Evolutionary conservation across 2,797 vertebrate genomes (phyloP), one percentile per base, ranked within the genome.

Genomic region (Gallinago solitaria): DNA sequence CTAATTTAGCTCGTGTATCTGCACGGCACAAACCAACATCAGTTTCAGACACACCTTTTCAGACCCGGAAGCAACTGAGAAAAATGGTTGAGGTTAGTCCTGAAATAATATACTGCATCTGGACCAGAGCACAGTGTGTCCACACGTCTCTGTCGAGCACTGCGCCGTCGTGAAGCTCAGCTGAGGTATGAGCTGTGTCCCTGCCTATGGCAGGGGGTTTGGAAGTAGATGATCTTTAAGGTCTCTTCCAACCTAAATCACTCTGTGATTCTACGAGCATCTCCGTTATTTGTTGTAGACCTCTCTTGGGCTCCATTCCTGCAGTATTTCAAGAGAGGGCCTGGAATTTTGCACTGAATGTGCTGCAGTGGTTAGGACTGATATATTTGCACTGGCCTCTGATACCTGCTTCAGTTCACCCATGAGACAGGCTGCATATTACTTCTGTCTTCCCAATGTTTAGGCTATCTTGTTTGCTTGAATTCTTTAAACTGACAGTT

Each of bases 341-440:
- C 69, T 74, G 70, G 60, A 30, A 9, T 39, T 61, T 12, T 9
- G 21, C 30, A 11, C 4, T n/a, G 35, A 27, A 2, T 18, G 12
- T 9, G 3, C 33, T 15, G 35, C 63, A 24, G 48, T 37, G 43
- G 19, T 27, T 24, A 8, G 23, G 13, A 20, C 53, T 63, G 80
- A 27, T 24, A 7, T 7, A 15, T 43, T 45, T 65, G 30, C 50
- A 30, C 15, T 25, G 32, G 10, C 27, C 67, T 47, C 24, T n/a
- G 80, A 30, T 12, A 20, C 12, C 43, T 48, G 25, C 28, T 74
- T 19, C 50, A 37, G 2, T 20, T 30, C 48, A 33, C 2, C 67
- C 27, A 3, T 2, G 1, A 23, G 11, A 23, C 32, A 45, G 48
- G 57, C 32, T 27, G 3, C 24, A 19, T 53, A 0, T 53, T 32